These are phyloP conservation scores for Porites australiensis DNA, from an alignment of 64 coral and sea anemone genomes.

Conservation along the genomic window DNA sequence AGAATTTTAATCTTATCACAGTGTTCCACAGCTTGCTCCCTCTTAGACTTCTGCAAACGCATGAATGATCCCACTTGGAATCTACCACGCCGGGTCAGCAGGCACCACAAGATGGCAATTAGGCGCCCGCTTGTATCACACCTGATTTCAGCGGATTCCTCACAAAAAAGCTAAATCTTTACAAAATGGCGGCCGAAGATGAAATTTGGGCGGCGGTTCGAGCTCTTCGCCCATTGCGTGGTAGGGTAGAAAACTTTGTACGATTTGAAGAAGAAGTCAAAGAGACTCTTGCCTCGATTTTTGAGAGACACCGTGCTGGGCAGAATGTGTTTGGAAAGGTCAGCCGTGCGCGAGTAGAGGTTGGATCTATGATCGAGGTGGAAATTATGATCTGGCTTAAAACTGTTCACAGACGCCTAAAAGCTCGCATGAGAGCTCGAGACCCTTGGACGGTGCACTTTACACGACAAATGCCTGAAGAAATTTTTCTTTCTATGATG, in stretches of 20 bases:
- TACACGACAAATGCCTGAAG: conserved; percentile 41
- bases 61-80: too few species aligned
- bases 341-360: not conserved
- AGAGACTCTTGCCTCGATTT: conserved; percentile 37
- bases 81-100: too few species aligned
- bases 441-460: conserved; percentile 53
- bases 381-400: conserved; percentile 56
- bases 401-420: conserved; percentile 30
- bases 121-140: not conserved
- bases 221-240: conserved; percentile 29
- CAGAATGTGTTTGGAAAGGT: conserved; percentile 60
- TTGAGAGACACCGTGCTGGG: conserved; percentile 36
- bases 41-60: too few species aligned
- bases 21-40: too few species aligned
- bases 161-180: conserved; percentile 4
- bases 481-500: conserved; percentile 41
- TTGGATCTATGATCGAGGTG: conserved; percentile 50
- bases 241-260: conserved; percentile 31
- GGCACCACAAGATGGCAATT: conserved; percentile 8
- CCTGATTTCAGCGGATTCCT: conserved; percentile 10
- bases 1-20: too few species aligned
- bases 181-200: conserved; percentile 4
- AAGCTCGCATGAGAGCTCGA: conserved; percentile 31
- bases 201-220: conserved; percentile 12
- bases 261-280: conserved; percentile 50